Evolutionary conservation across 2,113 vertebrate species (phyloP), one percentile per base, ranked within the genome.

Genomic region (Bolborhynchus lineola): DNA sequence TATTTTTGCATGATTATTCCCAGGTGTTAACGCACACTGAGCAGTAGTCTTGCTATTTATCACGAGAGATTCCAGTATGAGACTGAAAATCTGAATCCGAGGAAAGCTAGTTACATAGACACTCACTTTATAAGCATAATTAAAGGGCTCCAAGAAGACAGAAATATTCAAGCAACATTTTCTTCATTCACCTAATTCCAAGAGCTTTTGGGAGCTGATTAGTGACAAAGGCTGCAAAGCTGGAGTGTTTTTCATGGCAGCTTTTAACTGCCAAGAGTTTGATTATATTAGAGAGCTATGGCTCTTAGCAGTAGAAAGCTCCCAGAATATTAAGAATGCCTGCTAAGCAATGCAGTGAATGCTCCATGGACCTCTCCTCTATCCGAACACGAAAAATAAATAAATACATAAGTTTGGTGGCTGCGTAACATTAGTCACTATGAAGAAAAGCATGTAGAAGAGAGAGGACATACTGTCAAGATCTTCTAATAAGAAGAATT

Each of bases 1-100:
- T 98, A 98, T 98, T 98, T 98, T 95, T 98, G 96, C 97, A 96
- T 97, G 97, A 98, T 98, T 98, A 97, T 97, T 98, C 97, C 98
- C 98, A 98, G 98, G 98, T 98, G 98, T 88, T 97, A 94, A 93
- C 47, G 14, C 95, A 97, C 50, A 86, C 95, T 94, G 97, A 97
- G 97, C 97, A 95, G 97, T 97, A 98, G 97, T 94, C 95, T 96
- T 95, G 95, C 96, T 97, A 97, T 98, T 98, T 97, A 98, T 97
- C 97, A 98, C 94, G 8, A 94, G 93, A 97, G 92, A 92, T 90
- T 92, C 23, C 90, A 93, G 71, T 16, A 85, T 26, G 25, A 44
- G 68, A 79, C 33, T 62, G 67, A 92, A 74, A 94, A 94, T 68
- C 9, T 23, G 69, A 69, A 93, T 95, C 94, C 64, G 62, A 94